phyloP scores from a whole-genome alignment of 2,888 invertebrate genomes.

The Trachelus stipa region DNA sequence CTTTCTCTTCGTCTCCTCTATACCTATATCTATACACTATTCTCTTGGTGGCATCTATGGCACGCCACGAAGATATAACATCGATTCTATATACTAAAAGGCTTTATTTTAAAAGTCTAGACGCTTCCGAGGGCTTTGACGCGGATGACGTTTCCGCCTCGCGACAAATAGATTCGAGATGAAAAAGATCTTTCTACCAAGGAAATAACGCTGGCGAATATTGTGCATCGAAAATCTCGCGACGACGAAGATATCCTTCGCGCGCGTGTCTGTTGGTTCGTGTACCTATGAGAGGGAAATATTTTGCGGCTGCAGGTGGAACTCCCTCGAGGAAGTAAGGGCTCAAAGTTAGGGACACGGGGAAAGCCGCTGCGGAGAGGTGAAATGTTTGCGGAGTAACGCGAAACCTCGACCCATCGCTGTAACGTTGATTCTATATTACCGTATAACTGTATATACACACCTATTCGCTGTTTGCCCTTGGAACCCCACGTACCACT shows the following conservation, averaged over 20 bases:
- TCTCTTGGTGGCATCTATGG: not conserved
- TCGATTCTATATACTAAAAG: constrained; percentile 12
- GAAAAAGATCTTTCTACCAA: not conserved
- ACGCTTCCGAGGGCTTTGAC: not conserved
- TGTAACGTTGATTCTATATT: not conserved
- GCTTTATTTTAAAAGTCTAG: constrained; percentile 22
- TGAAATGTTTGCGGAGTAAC: constrained; percentile 62
- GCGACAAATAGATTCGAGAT: not conserved
- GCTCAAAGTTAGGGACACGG: constrained; percentile 5
- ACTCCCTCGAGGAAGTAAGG: not conserved
- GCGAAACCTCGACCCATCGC: constrained; percentile 53
- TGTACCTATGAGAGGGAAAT: not conserved
- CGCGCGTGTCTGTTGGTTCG: not conserved
- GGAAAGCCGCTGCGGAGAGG: constrained; percentile 30
- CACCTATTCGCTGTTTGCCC: constrained; percentile 43
- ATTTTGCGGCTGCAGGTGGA: not conserved
- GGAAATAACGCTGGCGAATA: not conserved
- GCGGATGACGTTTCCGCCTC: not conserved
- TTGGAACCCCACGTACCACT: constrained; percentile 27
- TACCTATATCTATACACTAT: not conserved
- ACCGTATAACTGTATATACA: not conserved
- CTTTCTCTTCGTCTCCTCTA: not conserved
- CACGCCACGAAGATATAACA: not conserved
- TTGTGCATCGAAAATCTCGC: not conserved
- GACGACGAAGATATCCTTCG: not conserved